These are phyloP conservation scores for Beroe forskalii DNA, from an alignment of 37 sponge, comb jelly and placozoan genomes.

Conservation along the genomic window DNA sequence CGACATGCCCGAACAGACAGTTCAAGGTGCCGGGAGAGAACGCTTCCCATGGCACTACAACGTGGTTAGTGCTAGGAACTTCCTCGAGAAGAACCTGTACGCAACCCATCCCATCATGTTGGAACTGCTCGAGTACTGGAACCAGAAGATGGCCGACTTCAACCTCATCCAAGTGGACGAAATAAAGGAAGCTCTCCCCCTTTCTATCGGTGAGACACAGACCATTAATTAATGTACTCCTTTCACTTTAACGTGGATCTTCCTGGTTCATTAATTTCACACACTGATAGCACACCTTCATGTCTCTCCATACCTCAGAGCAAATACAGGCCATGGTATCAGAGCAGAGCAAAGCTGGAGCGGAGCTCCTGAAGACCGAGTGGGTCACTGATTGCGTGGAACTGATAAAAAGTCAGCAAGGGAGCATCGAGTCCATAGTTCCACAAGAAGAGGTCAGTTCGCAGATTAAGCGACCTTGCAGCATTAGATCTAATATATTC, in stretches of 20 bases:
- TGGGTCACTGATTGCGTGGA: constrained; percentile 14
- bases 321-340: constrained; percentile 24
- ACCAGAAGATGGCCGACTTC: neutral
- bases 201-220: constrained; percentile 6
- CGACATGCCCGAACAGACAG: too few relatives aligned
- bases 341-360: constrained; percentile 49
- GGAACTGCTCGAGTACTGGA: constrained; percentile 47
- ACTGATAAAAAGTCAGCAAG: neutral
- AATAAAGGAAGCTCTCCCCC: neutral
- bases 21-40: constrained; percentile 13
- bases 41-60: constrained; percentile 21
- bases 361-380: neutral
- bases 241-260: too few relatives aligned
- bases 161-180: constrained; percentile 37
- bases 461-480: too few relatives aligned
- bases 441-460: constrained; percentile 40
- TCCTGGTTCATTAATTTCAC: neutral
- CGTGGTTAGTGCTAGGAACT: neutral
- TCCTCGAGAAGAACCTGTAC: neutral
- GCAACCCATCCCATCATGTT: constrained; percentile 41
- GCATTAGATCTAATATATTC: neutral
- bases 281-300: too few relatives aligned
- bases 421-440: constrained; percentile 2
- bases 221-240: too few relatives aligned
- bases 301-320: too few relatives aligned